These are phyloP conservation scores for Halocynthia aurantium DNA, from an alignment of 23 tunicate genomes.

Conservation along the genomic window DNA sequence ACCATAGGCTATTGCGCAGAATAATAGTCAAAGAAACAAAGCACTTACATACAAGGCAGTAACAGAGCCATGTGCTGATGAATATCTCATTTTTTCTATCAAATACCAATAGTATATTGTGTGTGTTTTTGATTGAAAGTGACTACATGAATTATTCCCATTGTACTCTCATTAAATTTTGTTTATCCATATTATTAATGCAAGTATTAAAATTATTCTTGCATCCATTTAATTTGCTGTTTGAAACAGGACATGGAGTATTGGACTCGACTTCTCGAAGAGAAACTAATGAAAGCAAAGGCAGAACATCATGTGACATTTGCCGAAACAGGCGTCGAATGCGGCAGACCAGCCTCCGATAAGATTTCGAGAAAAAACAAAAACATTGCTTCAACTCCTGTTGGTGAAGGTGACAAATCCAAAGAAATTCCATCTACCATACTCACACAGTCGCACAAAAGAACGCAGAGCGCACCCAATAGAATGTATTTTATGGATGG, in stretches of 20 bases:
- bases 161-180: background rate
- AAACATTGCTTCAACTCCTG: background rate
- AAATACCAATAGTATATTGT: no score
- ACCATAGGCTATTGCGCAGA: no score
- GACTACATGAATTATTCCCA: background rate
- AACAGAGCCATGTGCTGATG: no score
- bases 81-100: no score
- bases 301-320: constrained; percentile 8
- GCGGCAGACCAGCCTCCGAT: constrained; percentile 7
- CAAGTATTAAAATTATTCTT: background rate
- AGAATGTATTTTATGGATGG: background rate
- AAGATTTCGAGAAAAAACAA: constrained; percentile 11
- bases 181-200: background rate
- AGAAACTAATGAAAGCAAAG: constrained; percentile 1
- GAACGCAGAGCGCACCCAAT: constrained; percentile 25
- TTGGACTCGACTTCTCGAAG: constrained; percentile 14
- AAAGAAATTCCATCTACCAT: constrained; percentile 9
- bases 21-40: no score
- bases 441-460: constrained; percentile 5
- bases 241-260: constrained; percentile 14
- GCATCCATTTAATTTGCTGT: background rate
- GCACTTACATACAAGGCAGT: no score
- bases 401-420: constrained; percentile 5
- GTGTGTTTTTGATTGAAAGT: no score
- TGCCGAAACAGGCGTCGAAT: background rate